Base-by-base conservation (phyloP, 2,113 vertebrate genomes). In the Boleophthalmus pectinirostris region DNA sequence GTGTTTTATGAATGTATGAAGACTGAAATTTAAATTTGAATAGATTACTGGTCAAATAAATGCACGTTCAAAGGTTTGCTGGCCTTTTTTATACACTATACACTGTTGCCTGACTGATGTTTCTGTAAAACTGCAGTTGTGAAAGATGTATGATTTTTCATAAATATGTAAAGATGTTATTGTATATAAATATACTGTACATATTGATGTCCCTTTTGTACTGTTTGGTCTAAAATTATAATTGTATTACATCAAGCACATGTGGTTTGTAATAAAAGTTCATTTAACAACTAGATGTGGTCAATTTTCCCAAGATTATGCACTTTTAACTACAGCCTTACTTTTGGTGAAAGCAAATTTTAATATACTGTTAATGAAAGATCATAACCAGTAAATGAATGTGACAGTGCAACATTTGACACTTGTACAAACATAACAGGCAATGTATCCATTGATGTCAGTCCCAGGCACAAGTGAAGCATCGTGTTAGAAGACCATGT, bases 121-220 rank as follows among this genome's bases (percentile, higher is more conserved):
- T 66, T 90, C 73, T 89, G 87, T 91, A 84, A 88, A 83, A 73
- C 74, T 89, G 70, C 87, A 85, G 86, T 82, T 92, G 81, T 91
- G 70, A 81, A 89, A 91, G 89, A 85, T 92, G 91, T 91, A 87
- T 90, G 89, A 85, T 90, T 92, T 89, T 88, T 90, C 84, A 89
- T 86, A 90, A 90, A 90, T 18, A 66, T 94, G 93, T 93, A 93
- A 92, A 90, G 87, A 68, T 74, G 77, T 83, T 87, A 78, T 86
- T 94, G 93, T 94, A 93, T 80, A 93, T 92, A 85, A 80, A 84
- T 86, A 89, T 89, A 82, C 79, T 94, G 94, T 94, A 93, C 82
- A 94, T 93, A 93, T 89, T 77, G 85, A 82, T 84, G 80, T 82
- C 75, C 74, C 83, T 89, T 92, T 94, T 94, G 85, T 94, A 92